Evolutionary conservation across 2,888 invertebrate genomes (phyloP), one percentile per base, ranked within the genome.

Genomic region (Lucinisca nassula): DNA sequence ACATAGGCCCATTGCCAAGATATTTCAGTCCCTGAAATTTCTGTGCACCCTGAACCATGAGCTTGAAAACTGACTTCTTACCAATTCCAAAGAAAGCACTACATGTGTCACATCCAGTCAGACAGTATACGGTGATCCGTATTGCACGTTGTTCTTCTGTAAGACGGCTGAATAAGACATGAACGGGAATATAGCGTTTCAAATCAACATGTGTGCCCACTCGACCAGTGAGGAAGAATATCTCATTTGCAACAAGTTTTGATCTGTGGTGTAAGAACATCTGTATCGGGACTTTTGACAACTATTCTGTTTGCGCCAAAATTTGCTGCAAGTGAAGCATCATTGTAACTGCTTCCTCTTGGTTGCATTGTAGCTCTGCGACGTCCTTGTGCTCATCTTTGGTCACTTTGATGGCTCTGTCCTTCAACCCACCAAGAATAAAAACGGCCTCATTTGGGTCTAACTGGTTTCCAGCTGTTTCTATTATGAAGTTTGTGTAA

Each of bases 191-290:
- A 21, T 30, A 61, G 30, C 30, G 27, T 24, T 24, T 61, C 61
- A 61, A 4, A n/a, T 51, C 51, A 51, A 51, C 51, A 51, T 51
- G 51, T 51, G 21, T 51, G 10, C 21, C 51, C 51, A 51, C 21
- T 51, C 51, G 8, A 21, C 51, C 51, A 51, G 40, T 61, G 30
- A 61, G 30, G 27, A 51, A 51, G 51, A 51, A 51, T 14, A 21
- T 51, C 51, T 51, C 21, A 12, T 21, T 51, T 51, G 51, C 51
- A 51, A 51, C 21, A 51, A 17, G 10, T 51, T 51, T 51, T 51
- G 10, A 10, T 21, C 51, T 51, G 45, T 85, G 81, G 27, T 85
- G 81, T 35, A 77, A 85, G n/a, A 0, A 80, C 84, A 77, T 85
- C 84, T 30, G 76, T 80, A 51, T 80, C 84, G 17, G 84, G 80